phyloP scores from a whole-genome alignment of 2,113 vertebrate genomes.

The Benitochromis conjunctus region DNA sequence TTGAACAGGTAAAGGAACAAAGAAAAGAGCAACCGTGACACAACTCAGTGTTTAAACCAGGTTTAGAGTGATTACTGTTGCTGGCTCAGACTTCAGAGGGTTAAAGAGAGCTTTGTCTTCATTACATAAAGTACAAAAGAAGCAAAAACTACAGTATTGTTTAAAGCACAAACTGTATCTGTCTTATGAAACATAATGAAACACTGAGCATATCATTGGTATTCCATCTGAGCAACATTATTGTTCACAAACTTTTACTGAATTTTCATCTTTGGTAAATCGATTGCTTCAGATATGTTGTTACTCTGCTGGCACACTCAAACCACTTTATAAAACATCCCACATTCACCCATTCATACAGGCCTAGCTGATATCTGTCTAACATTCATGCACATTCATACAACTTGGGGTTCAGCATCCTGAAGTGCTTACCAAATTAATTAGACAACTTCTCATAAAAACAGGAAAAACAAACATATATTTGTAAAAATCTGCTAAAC shows the following conservation, averaged over 20 bases:
- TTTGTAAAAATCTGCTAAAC: background rate
- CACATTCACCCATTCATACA: background rate
- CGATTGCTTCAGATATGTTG: background rate
- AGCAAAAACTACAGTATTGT: background rate
- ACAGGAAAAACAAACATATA: background rate
- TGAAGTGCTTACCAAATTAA: background rate
- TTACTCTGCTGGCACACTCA: background rate
- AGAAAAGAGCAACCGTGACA: background rate
- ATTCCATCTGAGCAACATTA: background rate
- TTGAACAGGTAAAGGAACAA: background rate
- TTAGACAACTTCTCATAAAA: background rate
- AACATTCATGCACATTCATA: background rate
- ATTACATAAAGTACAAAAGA: background rate
- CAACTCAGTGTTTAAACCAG: background rate
- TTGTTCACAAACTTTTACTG: background rate
- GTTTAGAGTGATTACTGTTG: background rate
- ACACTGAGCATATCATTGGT: background rate
- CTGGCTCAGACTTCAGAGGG: background rate
- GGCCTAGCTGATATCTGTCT: background rate
- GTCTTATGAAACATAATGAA: background rate
- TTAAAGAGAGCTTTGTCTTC: background rate
- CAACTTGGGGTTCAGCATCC: background rate
- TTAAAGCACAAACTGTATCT: background rate
- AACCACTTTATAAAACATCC: background rate
- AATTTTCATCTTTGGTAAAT: background rate